Evolutionary conservation across 2,888 invertebrate genomes (phyloP).

Genomic region (Chydorus sphaericus): DNA sequence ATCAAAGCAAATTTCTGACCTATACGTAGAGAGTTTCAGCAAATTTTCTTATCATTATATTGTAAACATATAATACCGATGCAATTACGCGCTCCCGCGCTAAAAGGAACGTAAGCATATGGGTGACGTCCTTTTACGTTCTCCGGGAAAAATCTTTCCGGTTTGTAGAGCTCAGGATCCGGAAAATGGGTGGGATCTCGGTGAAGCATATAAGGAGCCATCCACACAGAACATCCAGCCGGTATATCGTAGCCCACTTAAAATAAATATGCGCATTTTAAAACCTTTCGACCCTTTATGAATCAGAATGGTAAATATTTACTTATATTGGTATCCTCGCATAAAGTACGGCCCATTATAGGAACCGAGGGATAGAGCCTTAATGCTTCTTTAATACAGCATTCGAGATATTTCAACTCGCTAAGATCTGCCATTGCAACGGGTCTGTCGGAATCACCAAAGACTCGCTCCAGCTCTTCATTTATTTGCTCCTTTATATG

Average conservation of each 20-base stretch:
- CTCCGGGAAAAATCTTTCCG: conserved; percentile 32
- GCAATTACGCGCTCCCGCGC: conserved; percentile 34
- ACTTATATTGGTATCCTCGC: conserved; percentile 15
- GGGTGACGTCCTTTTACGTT: conserved; percentile 29
- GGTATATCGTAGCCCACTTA: conserved; percentile 28
- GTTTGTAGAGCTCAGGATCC: conserved; percentile 32
- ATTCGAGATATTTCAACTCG: conserved; percentile 33
- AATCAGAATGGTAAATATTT: neutral
- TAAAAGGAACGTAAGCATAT: conserved; percentile 32
- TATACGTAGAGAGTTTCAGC: conserved; percentile 13
- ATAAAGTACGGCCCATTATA: conserved; percentile 28
- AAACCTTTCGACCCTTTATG: neutral
- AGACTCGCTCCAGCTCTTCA: conserved; percentile 10
- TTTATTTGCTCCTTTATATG: conserved; percentile 21
- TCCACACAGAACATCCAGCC: conserved; percentile 37
- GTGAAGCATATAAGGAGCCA: conserved; percentile 35
- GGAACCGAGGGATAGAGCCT: conserved; percentile 35
- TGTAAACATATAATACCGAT: conserved; percentile 23
- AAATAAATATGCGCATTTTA: neutral
- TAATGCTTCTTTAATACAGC: conserved; percentile 33
- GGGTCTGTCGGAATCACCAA: conserved; percentile 6
- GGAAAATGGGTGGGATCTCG: conserved; percentile 28
- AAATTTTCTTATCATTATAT: neutral
- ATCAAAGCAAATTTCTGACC: conserved; percentile 43
- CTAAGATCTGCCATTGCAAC: conserved; percentile 21